Evolutionary conservation across 35 echinoderm and acorn worm genomes (phyloP).

Genomic region (Heliocidaris erythrogramma): DNA sequence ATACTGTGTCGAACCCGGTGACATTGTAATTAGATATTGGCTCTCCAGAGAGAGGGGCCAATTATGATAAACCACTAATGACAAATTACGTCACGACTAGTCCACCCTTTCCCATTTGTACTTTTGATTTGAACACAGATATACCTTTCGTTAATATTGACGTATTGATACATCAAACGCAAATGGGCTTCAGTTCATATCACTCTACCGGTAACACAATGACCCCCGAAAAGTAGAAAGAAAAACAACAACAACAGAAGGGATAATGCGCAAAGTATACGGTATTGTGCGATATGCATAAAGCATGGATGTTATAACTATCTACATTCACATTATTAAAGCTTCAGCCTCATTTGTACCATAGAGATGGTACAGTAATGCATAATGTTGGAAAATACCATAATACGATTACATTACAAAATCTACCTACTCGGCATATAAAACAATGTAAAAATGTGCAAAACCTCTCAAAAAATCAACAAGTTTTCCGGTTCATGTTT

Average conservation of each 20-base stretch:
- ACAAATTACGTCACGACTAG: too few relatives aligned
- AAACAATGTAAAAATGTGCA: constrained; percentile 18
- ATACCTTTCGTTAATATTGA: too few relatives aligned
- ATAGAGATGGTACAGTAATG: background rate
- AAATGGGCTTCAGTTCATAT: too few relatives aligned
- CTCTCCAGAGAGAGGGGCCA: too few relatives aligned
- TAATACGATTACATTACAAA: background rate
- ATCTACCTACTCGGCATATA: background rate
- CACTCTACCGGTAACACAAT: too few relatives aligned
- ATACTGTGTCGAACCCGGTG: too few relatives aligned
- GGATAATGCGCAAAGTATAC: background rate
- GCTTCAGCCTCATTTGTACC: background rate
- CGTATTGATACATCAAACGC: too few relatives aligned
- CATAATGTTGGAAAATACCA: background rate
- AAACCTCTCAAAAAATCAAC: background rate
- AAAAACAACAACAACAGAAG: background rate
- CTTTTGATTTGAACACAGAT: too few relatives aligned
- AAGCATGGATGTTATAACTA: background rate
- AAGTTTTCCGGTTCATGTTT: background rate
- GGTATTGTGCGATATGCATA: background rate
- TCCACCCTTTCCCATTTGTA: too few relatives aligned
- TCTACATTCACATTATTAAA: background rate
- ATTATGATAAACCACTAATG: too few relatives aligned
- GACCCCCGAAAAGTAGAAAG: too few relatives aligned
- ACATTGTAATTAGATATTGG: too few relatives aligned